Base-by-base conservation (phyloP, 1,140 invertebrate genomes). In the Procambarus virginalis region DNA sequence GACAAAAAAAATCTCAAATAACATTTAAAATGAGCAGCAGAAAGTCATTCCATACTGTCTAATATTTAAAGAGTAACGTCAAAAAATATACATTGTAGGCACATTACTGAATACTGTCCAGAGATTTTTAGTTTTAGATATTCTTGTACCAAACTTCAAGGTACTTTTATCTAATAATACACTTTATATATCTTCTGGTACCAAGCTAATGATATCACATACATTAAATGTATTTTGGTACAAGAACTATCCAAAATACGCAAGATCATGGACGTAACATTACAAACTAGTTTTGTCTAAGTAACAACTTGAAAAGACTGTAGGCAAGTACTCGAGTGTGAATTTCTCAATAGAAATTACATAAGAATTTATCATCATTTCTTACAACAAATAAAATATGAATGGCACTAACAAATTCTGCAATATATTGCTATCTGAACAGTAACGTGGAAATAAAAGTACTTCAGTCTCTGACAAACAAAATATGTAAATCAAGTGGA, bases 11-110 rank as follows among this genome's bases (percentile, higher is more conserved):
- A 83, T 34, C 34, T 34, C 34, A 34, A 34, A 73, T 68, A 68
- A 84, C 46, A 46, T 60, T 22, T 76, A 77, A 85, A 58, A 55
- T 83, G 86, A 89, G 70, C 79, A 89, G 79, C 86, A 58, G 1
- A 22, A 77, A 76, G 70, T 85, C 73, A 58, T 81, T 70, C 55
- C 48, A 83, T 60, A 82, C 82, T 82, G 51, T 83, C 48, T 34
- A 58, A 89, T 58, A 60, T 60, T 76, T 83, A 49, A 81, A 46
- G 86, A 87, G 46, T 77, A 85, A 87, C 86, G 77, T 83, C 60
- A 12, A 84, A 76, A 89, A 83, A 89, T 82, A 89, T 87, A 81
- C 48, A 89, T 58, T 89, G 77, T 68, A 89, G 86, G 80, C 80
- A 89, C 86, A 82, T 88, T 89, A 60, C 68, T 83, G 60, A 82